phyloP scores from a whole-genome alignment of 2,113 vertebrate genomes.

The Actinemys pallida region DNA sequence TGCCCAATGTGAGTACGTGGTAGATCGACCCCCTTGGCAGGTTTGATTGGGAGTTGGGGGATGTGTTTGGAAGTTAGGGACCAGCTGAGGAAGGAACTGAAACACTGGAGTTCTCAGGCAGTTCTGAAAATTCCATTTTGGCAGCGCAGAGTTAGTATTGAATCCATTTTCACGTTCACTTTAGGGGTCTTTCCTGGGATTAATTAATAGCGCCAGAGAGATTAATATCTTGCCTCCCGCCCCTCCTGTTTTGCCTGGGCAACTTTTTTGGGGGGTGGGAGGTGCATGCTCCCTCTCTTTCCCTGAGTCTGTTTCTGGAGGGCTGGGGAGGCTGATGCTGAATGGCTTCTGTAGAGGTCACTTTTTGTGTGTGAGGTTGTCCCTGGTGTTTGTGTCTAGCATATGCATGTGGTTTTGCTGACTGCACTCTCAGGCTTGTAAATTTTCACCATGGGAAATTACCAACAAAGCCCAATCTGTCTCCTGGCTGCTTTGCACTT shows the following conservation, averaged over 20 bases:
- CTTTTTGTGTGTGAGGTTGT: constrained; percentile 54
- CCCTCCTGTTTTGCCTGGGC: background rate
- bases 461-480: constrained; percentile 84
- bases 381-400: constrained; percentile 75
- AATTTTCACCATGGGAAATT: constrained; percentile 85
- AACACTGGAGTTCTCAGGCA: constrained; percentile 21
- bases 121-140: background rate
- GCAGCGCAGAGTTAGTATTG: background rate
- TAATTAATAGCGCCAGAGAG: constrained; percentile 48
- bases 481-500: constrained; percentile 82
- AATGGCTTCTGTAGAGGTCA: constrained; percentile 71
- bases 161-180: constrained; percentile 41
- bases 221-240: constrained; percentile 2
- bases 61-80: background rate
- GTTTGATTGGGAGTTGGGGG: no score
- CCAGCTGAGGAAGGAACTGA: constrained; percentile 37
- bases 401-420: constrained; percentile 77
- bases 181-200: constrained; percentile 61
- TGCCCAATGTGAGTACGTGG: background rate
- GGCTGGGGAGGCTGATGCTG: constrained; percentile 54
- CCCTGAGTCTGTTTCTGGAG: constrained; percentile 14
- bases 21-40: background rate
- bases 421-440: constrained; percentile 80
- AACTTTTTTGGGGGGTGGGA: constrained; percentile 4
- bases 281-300: background rate